Evolutionary conservation across 2,113 vertebrate species (phyloP).

Genomic region (Circaetus cinerascens): DNA sequence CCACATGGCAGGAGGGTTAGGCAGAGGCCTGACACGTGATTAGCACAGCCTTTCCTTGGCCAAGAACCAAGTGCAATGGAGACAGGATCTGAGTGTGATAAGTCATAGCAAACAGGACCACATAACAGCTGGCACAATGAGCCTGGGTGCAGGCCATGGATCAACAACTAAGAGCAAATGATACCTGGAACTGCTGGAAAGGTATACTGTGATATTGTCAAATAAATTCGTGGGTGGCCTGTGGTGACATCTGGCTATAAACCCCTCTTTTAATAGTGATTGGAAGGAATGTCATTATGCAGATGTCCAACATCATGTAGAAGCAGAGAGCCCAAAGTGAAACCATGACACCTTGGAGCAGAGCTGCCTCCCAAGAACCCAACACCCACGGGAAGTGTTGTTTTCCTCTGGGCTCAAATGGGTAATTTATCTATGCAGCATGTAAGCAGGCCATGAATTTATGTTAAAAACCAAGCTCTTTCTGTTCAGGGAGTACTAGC

Average conservation of each 20-base stretch:
- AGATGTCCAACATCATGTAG: background rate
- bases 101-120: background rate
- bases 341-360: background rate
- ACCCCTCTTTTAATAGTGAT: background rate
- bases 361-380: background rate
- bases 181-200: background rate
- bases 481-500: background rate
- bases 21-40: background rate
- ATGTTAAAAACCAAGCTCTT: background rate
- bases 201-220: background rate
- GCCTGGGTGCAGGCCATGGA: background rate
- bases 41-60: background rate
- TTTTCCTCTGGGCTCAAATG: background rate
- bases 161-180: background rate
- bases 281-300: background rate
- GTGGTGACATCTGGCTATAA: background rate
- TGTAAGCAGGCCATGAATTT: background rate
- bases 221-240: background rate
- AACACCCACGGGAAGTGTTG: background rate
- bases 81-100: background rate
- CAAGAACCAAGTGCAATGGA: background rate
- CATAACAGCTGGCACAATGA: background rate
- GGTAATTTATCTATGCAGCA: background rate
- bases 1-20: too few species aligned
- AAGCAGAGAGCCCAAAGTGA: background rate